Evolutionary conservation across 2,113 vertebrate genomes (phyloP), one percentile per base, ranked within the genome.

Genomic region (Mixornis gularis): DNA sequence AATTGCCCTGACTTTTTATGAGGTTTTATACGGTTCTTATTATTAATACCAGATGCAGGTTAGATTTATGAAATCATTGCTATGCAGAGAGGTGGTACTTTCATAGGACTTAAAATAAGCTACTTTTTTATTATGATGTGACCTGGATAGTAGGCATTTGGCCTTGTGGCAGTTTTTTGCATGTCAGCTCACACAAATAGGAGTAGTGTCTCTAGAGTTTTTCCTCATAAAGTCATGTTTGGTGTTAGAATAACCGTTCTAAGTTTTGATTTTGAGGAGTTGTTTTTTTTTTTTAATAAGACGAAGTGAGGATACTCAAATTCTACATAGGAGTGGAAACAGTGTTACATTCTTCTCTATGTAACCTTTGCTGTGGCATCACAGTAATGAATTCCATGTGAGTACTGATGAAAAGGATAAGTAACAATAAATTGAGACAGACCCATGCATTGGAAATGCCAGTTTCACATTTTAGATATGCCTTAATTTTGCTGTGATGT

Each of bases 401-500:
- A 79, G 22, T 36, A 91, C 46, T 0, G 0, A 72, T 79, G 51
- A 78, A 88, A 30, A 83, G 44, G 26, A 29, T 41, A 91, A 84
- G 38, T 80, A 81, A 76, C 40, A 86, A 32, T 62, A 65, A 91
- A 43, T n/a, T 69, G 46, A 87, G 79, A 69, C 30, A 91, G 76
- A 68, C n/a, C 38, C 19, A 16, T 69, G 59, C 40, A 59, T 32
- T 72, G 53, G 60, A 87, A 95, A 90, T 63, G 32, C 69, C 46
- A 53, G 24, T 58, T 69, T 93, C 40, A 8, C 29, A 53, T 88
- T 95, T 86, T 90, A 20, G 60, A 49, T 91, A 44, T 81, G 51
- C 59, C 86, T 91, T 95, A 74, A 89, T 79, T 93, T 87, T 86
- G 24, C 60, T 87, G 26, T 89, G 68, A 46, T 34, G 66, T 91